These are phyloP conservation scores for Sinocyclocheilus grahami DNA, from an alignment of 2,113 vertebrate species.

Conservation along the genomic window DNA sequence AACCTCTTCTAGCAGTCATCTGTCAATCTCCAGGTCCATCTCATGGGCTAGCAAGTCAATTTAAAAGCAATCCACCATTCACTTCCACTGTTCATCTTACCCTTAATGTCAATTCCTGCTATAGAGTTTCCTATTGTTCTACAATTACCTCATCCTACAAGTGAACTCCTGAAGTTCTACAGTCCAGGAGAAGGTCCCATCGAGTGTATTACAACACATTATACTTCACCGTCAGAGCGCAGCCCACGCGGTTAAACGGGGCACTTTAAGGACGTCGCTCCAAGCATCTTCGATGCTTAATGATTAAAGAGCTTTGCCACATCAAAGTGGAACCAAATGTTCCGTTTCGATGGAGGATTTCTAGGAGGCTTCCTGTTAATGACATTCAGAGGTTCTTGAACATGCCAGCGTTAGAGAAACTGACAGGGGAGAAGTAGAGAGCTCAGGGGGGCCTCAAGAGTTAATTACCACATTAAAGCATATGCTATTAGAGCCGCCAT, in stretches of 20 bases:
- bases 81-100: constrained; percentile 54
- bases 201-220: neutral
- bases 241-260: constrained; percentile 68
- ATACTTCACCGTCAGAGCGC: neutral
- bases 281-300: constrained; percentile 55
- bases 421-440: constrained; percentile 16
- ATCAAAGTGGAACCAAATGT: constrained; percentile 75
- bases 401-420: constrained; percentile 10
- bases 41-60: neutral
- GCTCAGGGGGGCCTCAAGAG: neutral
- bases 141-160: neutral
- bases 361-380: constrained; percentile 66
- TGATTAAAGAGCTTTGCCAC: constrained; percentile 63
- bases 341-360: constrained; percentile 69
- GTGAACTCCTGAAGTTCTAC: neutral
- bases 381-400: constrained; percentile 61
- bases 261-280: constrained; percentile 66
- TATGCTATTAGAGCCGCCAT: constrained; percentile 48
- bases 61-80: constrained; percentile 29
- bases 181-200: constrained; percentile 17
- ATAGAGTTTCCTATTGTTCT: neutral
- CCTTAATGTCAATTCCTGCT: constrained; percentile 9
- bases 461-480: constrained; percentile 52
- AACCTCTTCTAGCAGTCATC: neutral
- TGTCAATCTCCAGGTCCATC: neutral